Conservation (phyloP, 2,797 vertebrate genomes). For the Anabas testudineus region DNA sequence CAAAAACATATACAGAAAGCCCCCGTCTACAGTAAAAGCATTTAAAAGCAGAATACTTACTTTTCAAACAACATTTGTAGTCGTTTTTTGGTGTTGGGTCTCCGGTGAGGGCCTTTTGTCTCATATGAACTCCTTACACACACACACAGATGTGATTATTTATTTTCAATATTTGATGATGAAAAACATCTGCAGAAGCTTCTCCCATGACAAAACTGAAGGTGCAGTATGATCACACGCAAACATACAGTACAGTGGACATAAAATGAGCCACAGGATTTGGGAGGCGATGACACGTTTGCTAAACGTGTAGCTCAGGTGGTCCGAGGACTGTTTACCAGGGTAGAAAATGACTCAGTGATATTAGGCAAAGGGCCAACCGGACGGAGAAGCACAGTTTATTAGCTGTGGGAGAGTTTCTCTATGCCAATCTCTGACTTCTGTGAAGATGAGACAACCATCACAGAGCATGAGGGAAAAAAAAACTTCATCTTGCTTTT, state of each 20-base stretch:
- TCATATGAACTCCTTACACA: too few species aligned
- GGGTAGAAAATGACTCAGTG: conserved; percentile 32
- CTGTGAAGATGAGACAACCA: not conserved
- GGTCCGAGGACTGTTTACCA: conserved; percentile 39
- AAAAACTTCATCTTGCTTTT: not conserved
- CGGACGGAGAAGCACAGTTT: conserved; percentile 37
- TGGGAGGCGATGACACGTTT: conserved; percentile 36
- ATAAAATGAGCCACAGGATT: conserved; percentile 29
- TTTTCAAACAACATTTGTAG: conserved; percentile 31
- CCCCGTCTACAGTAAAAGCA: not conserved
- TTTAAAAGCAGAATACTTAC: conserved; percentile 22
- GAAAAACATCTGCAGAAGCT: conserved; percentile 6
- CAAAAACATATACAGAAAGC: conserved; percentile 24
- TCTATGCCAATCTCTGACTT: conserved; percentile 12
- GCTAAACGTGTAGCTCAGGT: conserved; percentile 56
- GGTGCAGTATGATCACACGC: conserved; percentile 14
- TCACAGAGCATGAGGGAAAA: conserved; percentile 6
- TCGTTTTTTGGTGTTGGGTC: conserved; percentile 23
- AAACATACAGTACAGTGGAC: conserved; percentile 10
- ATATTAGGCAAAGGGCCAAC: conserved; percentile 54
- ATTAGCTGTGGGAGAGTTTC: conserved; percentile 13
- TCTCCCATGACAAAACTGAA: conserved; percentile 14
- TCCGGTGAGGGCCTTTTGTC: not conserved
- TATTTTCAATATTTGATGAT: not conserved
- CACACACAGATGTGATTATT: not conserved